These are phyloP conservation scores for Acrossocheilus wenchowensis DNA, from an alignment of 2,797 vertebrate genomes.

Conservation along the genomic window DNA sequence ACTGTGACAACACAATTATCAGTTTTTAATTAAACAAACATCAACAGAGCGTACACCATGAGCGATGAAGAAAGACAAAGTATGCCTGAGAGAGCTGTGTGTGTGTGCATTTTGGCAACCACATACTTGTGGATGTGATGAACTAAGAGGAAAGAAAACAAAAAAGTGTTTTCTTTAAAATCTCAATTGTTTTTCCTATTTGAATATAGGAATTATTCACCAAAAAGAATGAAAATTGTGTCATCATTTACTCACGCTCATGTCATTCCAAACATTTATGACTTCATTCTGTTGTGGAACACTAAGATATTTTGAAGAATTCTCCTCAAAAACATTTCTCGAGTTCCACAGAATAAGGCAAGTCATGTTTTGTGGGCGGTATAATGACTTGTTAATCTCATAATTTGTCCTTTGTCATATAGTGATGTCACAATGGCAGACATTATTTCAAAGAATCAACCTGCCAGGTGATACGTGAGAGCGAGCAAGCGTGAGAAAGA, in stretches of 20 bases:
- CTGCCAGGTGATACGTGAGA: not conserved
- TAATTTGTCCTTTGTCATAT: not conserved
- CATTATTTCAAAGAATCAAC: constrained; percentile 37
- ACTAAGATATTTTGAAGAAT: not conserved
- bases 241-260: not conserved
- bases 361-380: not conserved
- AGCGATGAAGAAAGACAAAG: constrained; percentile 16
- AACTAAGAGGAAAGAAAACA: not conserved
- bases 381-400: constrained; percentile 20
- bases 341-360: not conserved
- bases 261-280: not conserved
- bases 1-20: constrained; percentile 60
- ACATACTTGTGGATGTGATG: constrained; percentile 22
- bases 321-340: not conserved
- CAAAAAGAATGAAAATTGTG: not conserved
- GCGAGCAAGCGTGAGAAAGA: constrained; percentile 9
- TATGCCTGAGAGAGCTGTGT: constrained; percentile 25
- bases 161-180: not conserved
- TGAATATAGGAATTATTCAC: not conserved
- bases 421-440: constrained; percentile 27
- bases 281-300: not conserved
- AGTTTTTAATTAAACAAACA: constrained; percentile 59
- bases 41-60: constrained; percentile 28
- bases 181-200: not conserved
- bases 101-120: constrained; percentile 6